phyloP scores from a whole-genome alignment of 2,888 invertebrate genomes.

The Abscondita cerata region DNA sequence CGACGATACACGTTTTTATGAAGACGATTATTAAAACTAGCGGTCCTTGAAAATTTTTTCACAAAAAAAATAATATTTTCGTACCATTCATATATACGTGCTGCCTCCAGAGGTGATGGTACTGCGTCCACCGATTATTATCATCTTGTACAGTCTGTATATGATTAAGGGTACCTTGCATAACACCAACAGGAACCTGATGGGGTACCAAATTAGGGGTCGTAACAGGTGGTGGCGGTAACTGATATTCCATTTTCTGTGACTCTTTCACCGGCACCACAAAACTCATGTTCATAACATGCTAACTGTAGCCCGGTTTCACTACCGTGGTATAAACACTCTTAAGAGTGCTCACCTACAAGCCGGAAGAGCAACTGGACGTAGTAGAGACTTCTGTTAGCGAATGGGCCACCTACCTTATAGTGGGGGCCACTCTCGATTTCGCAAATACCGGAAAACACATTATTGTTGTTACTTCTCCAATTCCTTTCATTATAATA shows the following conservation, averaged over 20 bases:
- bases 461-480: conserved; percentile 17
- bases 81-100: conserved; percentile 81
- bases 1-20: conserved; percentile 22
- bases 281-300: conserved; percentile 59
- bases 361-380: conserved; percentile 57
- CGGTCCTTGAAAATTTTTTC: no score
- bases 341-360: conserved; percentile 46
- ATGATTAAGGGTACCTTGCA: conserved; percentile 70
- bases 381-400: conserved; percentile 50
- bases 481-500: not conserved
- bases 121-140: conserved; percentile 71
- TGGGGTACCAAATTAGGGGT: conserved; percentile 54
- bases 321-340: conserved; percentile 38
- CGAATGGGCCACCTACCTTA: conserved; percentile 51
- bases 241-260: conserved; percentile 61
- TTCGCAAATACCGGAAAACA: conserved; percentile 57
- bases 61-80: conserved; percentile 5
- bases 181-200: conserved; percentile 69
- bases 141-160: conserved; percentile 67
- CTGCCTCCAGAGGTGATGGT: conserved; percentile 80
- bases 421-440: conserved; percentile 52
- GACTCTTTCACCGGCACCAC: conserved; percentile 57
- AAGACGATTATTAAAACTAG: conserved; percentile 10
- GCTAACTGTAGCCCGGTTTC: conserved; percentile 54
- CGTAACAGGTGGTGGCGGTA: conserved; percentile 60